Percentiles rank a stretch among this genome's conserved stretches.
Evolutionary conservation across 2,888 invertebrate genomes (phyloP).

Genomic region (Ectemnius continuus): DNA sequence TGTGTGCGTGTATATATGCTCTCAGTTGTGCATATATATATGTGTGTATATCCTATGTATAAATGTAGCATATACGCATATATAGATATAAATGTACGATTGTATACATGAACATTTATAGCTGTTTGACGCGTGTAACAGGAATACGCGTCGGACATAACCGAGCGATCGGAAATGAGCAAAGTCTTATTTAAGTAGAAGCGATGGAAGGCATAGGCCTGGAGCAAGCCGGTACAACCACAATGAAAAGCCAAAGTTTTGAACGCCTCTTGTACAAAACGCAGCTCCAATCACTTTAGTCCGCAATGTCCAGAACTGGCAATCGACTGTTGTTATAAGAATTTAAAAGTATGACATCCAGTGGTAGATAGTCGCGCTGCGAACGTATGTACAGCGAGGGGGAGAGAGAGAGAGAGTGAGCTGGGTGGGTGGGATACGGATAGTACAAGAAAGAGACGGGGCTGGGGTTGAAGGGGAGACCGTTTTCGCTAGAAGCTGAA

Average conservation of each 20-base stretch:
- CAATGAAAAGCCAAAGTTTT: slow-evolving; percentile 55
- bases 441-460: no score
- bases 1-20: no score
- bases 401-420: no score
- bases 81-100: slow-evolving; percentile 7
- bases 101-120: slow-evolving; percentile 16
- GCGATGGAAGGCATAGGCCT: slow-evolving; percentile 68
- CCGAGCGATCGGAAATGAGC: slow-evolving; percentile 18
- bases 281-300: slow-evolving; percentile 76
- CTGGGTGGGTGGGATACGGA: no score
- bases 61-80: background rate
- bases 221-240: slow-evolving; percentile 78
- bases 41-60: slow-evolving; percentile 11
- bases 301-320: slow-evolving; percentile 70
- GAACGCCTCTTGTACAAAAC: slow-evolving; percentile 64
- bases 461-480: background rate
- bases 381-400: no score
- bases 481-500: background rate
- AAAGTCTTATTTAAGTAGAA: slow-evolving; percentile 25
- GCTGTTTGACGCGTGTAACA: slow-evolving; percentile 19
- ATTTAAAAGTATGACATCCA: no score
- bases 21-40: no score
- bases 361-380: no score
- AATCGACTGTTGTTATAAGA: slow-evolving; percentile 51
- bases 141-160: slow-evolving; percentile 31